phyloP scores from a whole-genome alignment of 2,888 invertebrate genomes.

The Bellardia bayeri region DNA sequence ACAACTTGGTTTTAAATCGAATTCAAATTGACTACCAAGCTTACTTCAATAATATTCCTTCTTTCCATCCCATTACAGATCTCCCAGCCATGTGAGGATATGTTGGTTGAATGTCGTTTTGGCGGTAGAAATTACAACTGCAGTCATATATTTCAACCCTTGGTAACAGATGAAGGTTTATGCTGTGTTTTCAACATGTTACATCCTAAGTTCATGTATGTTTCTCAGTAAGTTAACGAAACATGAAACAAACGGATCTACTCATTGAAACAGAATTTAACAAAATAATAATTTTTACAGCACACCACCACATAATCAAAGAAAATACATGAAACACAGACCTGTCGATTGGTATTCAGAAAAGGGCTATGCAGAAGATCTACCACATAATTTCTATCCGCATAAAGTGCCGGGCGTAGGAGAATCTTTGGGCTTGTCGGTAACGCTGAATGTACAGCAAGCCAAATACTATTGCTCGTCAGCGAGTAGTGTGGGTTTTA shows the following conservation, averaged over 20 bases:
- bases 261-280: background rate
- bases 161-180: conserved; percentile 87
- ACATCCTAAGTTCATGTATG: conserved; percentile 84
- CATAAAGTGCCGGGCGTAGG: conserved; percentile 86
- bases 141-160: conserved; percentile 88
- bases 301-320: conserved; percentile 68
- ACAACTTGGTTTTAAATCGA: too few relatives aligned
- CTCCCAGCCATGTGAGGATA: conserved; percentile 89
- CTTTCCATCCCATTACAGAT: conserved; percentile 85
- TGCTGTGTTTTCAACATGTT: conserved; percentile 93
- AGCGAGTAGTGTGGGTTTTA: conserved; percentile 86
- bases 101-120: conserved; percentile 89
- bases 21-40: too few relatives aligned
- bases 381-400: conserved; percentile 86
- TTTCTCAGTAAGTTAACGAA: conserved; percentile 75
- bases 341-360: conserved; percentile 90
- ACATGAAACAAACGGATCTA: background rate
- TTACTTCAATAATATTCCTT: too few relatives aligned
- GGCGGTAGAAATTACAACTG: conserved; percentile 87
- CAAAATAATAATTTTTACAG: conserved; percentile 56
- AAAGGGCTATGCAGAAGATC: conserved; percentile 86
- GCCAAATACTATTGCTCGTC: conserved; percentile 92
- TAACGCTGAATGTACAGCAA: conserved; percentile 89
- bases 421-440: conserved; percentile 88
- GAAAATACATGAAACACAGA: conserved; percentile 41